Conservation (phyloP, 1,140 invertebrate genomes). For the Anastrepha obliqua region DNA sequence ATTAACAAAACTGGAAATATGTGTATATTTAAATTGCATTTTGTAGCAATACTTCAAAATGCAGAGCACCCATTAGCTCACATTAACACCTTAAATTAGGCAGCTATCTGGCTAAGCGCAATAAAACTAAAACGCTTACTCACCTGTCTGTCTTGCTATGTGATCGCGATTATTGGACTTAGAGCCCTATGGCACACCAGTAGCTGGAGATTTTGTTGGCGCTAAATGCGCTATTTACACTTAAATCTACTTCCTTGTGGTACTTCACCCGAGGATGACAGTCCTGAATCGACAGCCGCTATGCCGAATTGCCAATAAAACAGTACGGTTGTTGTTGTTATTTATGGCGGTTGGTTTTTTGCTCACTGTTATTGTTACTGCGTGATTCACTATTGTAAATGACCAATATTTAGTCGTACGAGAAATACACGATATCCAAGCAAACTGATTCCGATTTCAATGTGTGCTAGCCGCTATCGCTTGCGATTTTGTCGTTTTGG, state of each 20-base stretch:
- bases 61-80: too few species aligned
- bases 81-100: neutral
- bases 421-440: slow-evolving; percentile 1
- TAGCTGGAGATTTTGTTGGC: slow-evolving; percentile 3
- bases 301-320: neutral
- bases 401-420: slow-evolving; percentile 12
- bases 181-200: slow-evolving; percentile 9
- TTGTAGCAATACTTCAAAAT: too few species aligned
- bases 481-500: slow-evolving; percentile 2
- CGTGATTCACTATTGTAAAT: slow-evolving; percentile 46
- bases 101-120: neutral
- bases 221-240: slow-evolving; percentile 27
- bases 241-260: neutral
- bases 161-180: neutral
- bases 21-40: too few species aligned
- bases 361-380: slow-evolving; percentile 25
- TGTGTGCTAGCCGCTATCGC: slow-evolving; percentile 24
- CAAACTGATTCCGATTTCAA: slow-evolving; percentile 28
- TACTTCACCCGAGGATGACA: neutral
- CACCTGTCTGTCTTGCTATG: slow-evolving; percentile 17
- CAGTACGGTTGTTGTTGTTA: neutral
- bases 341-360: neutral
- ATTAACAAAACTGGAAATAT: too few species aligned
- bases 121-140: slow-evolving; percentile 39
- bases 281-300: neutral